Percentiles rank a stretch among this genome's conserved stretches.
These are phyloP conservation scores for Vombatus ursinus DNA, from an alignment of 2,113 vertebrate genomes.

Conservation along the genomic window DNA sequence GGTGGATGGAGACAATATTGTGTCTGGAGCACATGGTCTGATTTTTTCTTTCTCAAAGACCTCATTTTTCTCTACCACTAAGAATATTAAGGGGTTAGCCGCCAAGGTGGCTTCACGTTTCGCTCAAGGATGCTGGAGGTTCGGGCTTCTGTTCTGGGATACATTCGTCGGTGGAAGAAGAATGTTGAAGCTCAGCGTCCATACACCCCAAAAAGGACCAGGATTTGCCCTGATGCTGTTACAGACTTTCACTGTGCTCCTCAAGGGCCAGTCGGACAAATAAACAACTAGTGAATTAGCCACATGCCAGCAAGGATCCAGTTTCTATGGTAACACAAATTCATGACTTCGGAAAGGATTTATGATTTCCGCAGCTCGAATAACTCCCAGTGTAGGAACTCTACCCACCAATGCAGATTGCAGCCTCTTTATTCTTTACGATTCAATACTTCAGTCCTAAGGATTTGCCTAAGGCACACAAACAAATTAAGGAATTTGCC, in stretches of 20 bases:
- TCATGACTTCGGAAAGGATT: background rate
- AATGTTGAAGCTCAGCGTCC: background rate
- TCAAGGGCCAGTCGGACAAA: background rate
- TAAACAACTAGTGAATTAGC: background rate
- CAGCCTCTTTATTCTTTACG: background rate
- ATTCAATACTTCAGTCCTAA: background rate
- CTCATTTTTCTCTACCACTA: constrained; percentile 12
- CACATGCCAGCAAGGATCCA: background rate
- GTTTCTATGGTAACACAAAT: background rate
- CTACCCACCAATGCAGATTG: background rate
- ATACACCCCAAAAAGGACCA: background rate
- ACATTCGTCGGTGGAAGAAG: background rate
- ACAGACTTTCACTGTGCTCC: background rate
- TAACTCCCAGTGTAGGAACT: background rate
- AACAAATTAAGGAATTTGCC: background rate
- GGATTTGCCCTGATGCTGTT: background rate
- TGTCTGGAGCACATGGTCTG: constrained; percentile 62
- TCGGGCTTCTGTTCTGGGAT: background rate
- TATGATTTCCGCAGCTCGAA: background rate
- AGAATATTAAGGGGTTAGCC: constrained; percentile 55
- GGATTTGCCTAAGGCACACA: background rate
- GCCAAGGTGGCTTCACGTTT: constrained; percentile 24
- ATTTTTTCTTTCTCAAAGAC: constrained; percentile 27
- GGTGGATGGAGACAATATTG: constrained; percentile 62
- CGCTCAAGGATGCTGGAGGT: constrained; percentile 44